A percentile compares a stretch with the other conserved stretches of the same genome.
Conservation (phyloP, 2,888 invertebrate species). For the Eupsilia transversa region DNA sequence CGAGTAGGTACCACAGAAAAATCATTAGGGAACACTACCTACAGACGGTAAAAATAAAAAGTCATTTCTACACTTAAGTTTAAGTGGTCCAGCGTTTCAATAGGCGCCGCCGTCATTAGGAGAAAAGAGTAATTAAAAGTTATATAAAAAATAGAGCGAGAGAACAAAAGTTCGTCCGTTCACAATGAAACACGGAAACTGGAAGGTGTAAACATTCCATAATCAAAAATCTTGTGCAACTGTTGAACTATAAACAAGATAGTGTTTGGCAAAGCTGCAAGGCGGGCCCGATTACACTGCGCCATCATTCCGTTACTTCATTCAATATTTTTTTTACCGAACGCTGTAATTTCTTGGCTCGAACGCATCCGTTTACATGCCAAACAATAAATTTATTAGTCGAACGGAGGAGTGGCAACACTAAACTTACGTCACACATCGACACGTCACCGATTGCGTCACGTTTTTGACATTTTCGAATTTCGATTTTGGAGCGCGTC, state of each 20-base stretch:
- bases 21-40: constrained; percentile 70
- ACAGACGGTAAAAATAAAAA: constrained; percentile 78
- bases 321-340: constrained; percentile 90
- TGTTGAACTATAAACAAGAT: constrained; percentile 85
- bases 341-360: constrained; percentile 90
- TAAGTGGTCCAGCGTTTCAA: constrained; percentile 83
- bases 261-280: constrained; percentile 86
- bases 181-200: constrained; percentile 62
- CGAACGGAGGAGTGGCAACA: constrained; percentile 89
- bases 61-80: constrained; percentile 84
- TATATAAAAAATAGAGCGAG: constrained; percentile 80
- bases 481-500: constrained; percentile 77
- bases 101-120: constrained; percentile 85
- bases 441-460: constrained; percentile 86
- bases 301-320: constrained; percentile 88
- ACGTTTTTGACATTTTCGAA: constrained; percentile 83
- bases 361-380: constrained; percentile 91
- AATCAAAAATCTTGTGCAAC: constrained; percentile 81
- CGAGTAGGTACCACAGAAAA: constrained; percentile 55
- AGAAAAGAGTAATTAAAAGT: constrained; percentile 87
- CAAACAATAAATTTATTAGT: constrained; percentile 91
- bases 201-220: constrained; percentile 76
- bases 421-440: constrained; percentile 85
- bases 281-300: constrained; percentile 85
- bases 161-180: constrained; percentile 68